These are phyloP conservation scores for Alethe diademata DNA, from an alignment of 2,113 vertebrate species.

Conservation along the genomic window DNA sequence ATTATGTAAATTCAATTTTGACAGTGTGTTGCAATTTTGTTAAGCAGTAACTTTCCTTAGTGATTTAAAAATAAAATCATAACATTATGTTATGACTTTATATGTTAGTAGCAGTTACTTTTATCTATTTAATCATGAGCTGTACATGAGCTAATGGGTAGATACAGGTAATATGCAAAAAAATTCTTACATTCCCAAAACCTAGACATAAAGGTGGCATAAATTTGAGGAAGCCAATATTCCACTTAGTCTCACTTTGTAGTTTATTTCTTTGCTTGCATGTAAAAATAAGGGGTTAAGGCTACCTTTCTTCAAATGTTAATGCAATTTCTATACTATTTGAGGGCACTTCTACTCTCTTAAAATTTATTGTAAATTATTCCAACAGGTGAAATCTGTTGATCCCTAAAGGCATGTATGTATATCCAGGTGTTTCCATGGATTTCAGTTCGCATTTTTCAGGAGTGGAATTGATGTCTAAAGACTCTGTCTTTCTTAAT, in stretches of 20 bases:
- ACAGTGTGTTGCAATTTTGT: neutral
- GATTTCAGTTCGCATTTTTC: neutral
- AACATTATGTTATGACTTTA: neutral
- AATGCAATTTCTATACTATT: neutral
- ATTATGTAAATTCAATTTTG: neutral
- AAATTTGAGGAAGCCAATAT: neutral
- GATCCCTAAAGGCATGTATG: neutral
- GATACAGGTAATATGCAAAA: neutral
- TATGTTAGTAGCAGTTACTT: neutral
- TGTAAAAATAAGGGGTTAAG: neutral
- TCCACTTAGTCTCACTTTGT: neutral
- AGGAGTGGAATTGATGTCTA: neutral
- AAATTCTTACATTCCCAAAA: neutral
- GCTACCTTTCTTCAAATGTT: neutral
- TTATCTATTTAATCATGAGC: neutral
- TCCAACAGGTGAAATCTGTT: conserved; percentile 10
- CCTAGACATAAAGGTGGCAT: neutral
- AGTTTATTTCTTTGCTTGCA: neutral
- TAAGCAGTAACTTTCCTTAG: neutral
- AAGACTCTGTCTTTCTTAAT: neutral
- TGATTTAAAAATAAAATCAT: neutral
- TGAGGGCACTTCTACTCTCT: neutral
- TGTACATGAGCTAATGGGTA: neutral
- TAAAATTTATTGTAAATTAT: neutral
- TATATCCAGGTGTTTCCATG: neutral